Evolutionary conservation across 2,888 invertebrate genomes (phyloP), one percentile per base, ranked within the genome.

Genomic region (Epinotia bilunana): DNA sequence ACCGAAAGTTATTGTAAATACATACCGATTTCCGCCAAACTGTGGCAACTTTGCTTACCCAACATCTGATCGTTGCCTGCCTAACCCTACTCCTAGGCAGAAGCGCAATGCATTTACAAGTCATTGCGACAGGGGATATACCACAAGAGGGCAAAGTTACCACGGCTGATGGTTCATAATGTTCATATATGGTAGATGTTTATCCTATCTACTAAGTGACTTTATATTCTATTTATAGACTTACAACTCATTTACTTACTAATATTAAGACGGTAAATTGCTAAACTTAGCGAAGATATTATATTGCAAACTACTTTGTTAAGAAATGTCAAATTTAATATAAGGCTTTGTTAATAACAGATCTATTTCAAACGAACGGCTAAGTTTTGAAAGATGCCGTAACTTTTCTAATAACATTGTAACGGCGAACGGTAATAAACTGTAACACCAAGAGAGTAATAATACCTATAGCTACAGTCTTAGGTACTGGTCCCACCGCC

Each of bases 321-420:
- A 58, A 64, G 64, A 55, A 58, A 72, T 72, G 72, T 64, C 64
- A 57, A 72, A 64, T 64, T 72, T 72, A 72, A 72, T 63, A 72
- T 72, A 39, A 63, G 43, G 43, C 55, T 11, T 28, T 49, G 72
- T 72, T 72, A 28, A 67, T 78, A 72, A 70, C 55, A 62, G 60
- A 61, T 62, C 72, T 67, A 65, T 69, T 57, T 43, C 58, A 49
- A 68, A 70, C 62, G 61, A 61, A 46, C 68, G 64, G 57, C 55
- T 64, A 65, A 39, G 55, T 64, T 72, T 61, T 72, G 9, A 57
- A 43, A 57, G 64, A 57, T 46, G 18, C 57, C 57, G 64, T 18
- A 72, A 72, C 72, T 63, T 72, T 72, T 46, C 55, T 57, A 64
- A 72, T 72, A 64, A 58, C 43, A 72, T 18, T 58, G 33, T 63